Evolutionary conservation across 2,113 vertebrate species (phyloP).

Genomic region (Pterocles orientalis): DNA sequence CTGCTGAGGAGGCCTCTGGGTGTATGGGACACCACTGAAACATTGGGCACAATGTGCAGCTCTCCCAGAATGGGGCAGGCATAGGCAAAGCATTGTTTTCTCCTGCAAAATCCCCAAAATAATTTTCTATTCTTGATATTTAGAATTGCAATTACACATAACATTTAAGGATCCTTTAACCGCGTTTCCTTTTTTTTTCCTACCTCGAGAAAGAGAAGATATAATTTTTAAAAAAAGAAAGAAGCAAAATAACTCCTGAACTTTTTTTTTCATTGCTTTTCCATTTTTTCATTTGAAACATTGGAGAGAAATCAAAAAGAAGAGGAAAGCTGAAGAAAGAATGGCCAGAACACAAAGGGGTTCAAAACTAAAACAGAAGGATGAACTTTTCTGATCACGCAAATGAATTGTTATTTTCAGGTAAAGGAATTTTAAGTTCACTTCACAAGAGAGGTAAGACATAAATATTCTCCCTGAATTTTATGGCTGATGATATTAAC

Average conservation of each 20-base stretch:
- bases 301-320: neutral
- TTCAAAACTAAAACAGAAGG: neutral
- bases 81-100: neutral
- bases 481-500: neutral
- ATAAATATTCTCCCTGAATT: neutral
- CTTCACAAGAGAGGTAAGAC: neutral
- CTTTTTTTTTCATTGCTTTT: neutral
- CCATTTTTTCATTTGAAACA: neutral
- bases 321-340: neutral
- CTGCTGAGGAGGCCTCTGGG: neutral
- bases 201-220: neutral
- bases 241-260: neutral
- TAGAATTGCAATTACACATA: neutral
- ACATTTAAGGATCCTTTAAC: neutral
- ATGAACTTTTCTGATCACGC: neutral
- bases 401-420: neutral
- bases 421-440: neutral
- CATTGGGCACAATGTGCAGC: accelerated
- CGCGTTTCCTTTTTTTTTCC: neutral
- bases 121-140: neutral
- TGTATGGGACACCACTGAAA: neutral
- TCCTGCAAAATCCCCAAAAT: accelerated
- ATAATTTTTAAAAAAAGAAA: neutral
- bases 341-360: neutral
- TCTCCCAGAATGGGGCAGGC: neutral